Conservation (phyloP, 2,888 invertebrate genomes). For the Hirtodrosophila cameraria region DNA sequence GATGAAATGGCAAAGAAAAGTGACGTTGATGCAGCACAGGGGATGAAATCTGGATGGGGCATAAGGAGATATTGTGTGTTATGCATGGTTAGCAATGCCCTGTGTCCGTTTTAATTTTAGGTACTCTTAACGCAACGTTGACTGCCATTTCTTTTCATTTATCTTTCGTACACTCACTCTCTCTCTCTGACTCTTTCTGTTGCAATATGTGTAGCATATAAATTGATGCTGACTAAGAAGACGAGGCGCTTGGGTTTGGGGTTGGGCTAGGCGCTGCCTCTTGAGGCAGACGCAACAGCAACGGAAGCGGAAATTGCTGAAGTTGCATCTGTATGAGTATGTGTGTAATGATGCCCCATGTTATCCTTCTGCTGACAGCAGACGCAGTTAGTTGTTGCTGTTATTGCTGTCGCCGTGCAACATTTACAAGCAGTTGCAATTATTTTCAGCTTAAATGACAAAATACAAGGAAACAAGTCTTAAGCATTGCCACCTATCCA, state of each 20-base stretch:
- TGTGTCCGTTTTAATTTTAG: conserved; percentile 73
- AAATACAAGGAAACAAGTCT: conserved; percentile 82
- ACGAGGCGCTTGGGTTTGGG: conserved; percentile 24
- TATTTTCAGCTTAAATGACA: conserved; percentile 84
- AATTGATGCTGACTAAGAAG: conserved; percentile 45
- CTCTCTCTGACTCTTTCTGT: not conserved
- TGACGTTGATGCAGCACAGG: conserved; percentile 53
- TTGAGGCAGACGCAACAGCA: conserved; percentile 62
- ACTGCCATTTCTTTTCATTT: conserved; percentile 67
- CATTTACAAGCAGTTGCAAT: conserved; percentile 82
- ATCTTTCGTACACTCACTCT: too few species aligned
- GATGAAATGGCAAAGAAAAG: conserved; percentile 77
- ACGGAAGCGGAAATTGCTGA: conserved; percentile 79
- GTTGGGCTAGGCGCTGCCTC: conserved; percentile 37
- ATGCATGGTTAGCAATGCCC: conserved; percentile 37
- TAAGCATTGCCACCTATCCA: conserved; percentile 65
- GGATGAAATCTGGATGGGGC: not conserved
- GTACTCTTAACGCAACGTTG: conserved; percentile 66
- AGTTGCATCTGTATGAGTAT: conserved; percentile 58
- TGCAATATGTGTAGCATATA: conserved; percentile 50
- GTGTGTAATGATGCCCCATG: conserved; percentile 69
- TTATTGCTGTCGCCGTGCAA: conserved; percentile 52
- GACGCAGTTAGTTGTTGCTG: conserved; percentile 47
- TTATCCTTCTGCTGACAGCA: conserved; percentile 63
- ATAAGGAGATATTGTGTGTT: not conserved